phyloP scores from a whole-genome alignment of 1,140 invertebrate genomes.

The Drosophila triauraria region DNA sequence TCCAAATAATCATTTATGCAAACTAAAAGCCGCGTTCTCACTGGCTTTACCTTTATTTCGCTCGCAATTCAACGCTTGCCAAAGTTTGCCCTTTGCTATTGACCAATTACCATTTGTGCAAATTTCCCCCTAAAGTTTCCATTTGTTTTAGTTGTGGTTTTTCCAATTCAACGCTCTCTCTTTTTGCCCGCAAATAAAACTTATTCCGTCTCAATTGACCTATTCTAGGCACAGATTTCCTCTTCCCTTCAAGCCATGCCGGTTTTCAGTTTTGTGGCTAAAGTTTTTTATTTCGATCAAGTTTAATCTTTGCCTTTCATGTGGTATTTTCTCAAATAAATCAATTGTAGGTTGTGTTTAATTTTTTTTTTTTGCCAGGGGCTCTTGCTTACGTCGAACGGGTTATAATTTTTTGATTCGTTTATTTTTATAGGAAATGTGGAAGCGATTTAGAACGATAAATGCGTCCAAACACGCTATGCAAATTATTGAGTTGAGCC shows the following conservation, averaged over 20 bases:
- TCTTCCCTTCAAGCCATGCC: slow-evolving; percentile 5
- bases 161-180: slow-evolving; percentile 54
- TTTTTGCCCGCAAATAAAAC: slow-evolving; percentile 52
- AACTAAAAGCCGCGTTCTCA: background rate
- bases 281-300: slow-evolving; percentile 23
- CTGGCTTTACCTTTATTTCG: slow-evolving; percentile 10
- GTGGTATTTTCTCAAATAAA: slow-evolving; percentile 60
- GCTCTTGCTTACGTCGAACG: slow-evolving; percentile 17
- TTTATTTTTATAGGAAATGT: slow-evolving; percentile 46
- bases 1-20: background rate
- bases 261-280: slow-evolving; percentile 36
- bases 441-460: slow-evolving; percentile 38
- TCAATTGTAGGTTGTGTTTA: slow-evolving; percentile 52
- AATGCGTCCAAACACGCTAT: slow-evolving; percentile 67
- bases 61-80: slow-evolving; percentile 12
- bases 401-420: slow-evolving; percentile 30
- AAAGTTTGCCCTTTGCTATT: slow-evolving; percentile 54
- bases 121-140: slow-evolving; percentile 31
- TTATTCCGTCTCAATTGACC: slow-evolving; percentile 57
- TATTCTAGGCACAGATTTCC: slow-evolving; percentile 17
- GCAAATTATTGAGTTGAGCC: slow-evolving; percentile 52
- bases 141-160: slow-evolving; percentile 65
- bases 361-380: slow-evolving; percentile 36
- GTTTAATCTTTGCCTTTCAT: slow-evolving; percentile 60
- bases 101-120: slow-evolving; percentile 59